Evolutionary conservation across 1,140 invertebrate species (phyloP), one percentile per base, ranked within the genome.

Genomic region (Drosophila arawakana): DNA sequence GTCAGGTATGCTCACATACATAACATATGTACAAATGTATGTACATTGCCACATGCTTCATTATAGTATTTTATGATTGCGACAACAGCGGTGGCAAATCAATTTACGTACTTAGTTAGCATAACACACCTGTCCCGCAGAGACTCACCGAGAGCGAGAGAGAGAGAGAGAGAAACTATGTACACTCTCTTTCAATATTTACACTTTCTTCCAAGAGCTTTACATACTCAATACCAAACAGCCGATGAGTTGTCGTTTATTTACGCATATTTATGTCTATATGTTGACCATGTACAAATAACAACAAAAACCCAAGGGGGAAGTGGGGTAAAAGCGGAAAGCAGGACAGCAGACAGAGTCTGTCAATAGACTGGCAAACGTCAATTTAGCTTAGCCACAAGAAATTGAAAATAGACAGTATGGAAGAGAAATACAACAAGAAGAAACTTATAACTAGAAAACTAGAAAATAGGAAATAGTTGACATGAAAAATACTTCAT

Each of bases 181-280:
- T 49, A 37, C 68, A 75, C 69, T 73, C 70, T 81, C 60, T 66
- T 63, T 66, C 78, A 85, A 85, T 85, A 85, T 85, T 85, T 85
- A 82, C 78, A 86, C 81, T 85, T 85, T 85, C 81, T 75, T 80
- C 73, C 35, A 49, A 81, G 58, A 25, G 52, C 49, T 55, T 21
- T 10, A 39, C 10, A 25, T n/a, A 13, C 25, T 11, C 10, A 11
- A 5, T 55, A 44, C 11, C 25, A 39, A 34, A n/a, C 50, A 49
- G 15, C 57, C n/a, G 54, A 61, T 60, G 57, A 54, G 39, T 71
- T 63, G 44, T 85, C 63, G 67, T 81, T 76, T 85, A 85, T 84
- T 84, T 78, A 84, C 78, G 82, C 82, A 84, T 85, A 86, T 86
- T 84, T 86, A 75, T 84, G 81, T 85, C 78, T 84, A 78, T 75